Conservation (phyloP, 2,888 invertebrate species). For the Drosophila ochracea region DNA sequence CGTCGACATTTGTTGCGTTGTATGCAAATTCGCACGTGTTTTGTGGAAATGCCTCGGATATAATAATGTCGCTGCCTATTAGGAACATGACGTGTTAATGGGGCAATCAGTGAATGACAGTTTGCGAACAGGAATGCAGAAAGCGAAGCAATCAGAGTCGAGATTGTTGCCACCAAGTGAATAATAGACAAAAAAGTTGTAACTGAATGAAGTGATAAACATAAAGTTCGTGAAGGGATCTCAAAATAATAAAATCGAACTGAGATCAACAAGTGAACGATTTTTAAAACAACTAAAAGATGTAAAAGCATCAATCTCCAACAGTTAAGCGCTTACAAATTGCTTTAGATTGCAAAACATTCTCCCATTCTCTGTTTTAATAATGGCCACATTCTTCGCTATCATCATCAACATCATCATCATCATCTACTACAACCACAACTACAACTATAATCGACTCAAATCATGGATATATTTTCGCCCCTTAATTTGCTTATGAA, state of each 20-base stretch:
- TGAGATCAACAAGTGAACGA: neutral
- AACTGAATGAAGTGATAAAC: conserved; percentile 14
- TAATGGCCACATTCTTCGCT: neutral
- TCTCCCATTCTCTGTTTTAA: neutral
- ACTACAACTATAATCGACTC: neutral
- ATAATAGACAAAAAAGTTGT: neutral
- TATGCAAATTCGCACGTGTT: conserved; percentile 61
- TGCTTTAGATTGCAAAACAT: neutral
- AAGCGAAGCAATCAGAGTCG: conserved; percentile 8
- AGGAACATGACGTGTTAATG: conserved; percentile 54
- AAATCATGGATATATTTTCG: neutral
- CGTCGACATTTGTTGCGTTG: conserved; percentile 11
- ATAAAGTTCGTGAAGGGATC: neutral
- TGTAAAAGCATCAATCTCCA: neutral
- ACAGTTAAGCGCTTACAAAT: neutral
- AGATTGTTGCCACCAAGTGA: neutral
- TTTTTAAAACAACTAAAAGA: neutral
- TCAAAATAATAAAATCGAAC: neutral
- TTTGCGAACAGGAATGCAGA: conserved; percentile 24
- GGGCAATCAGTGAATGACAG: conserved; percentile 38
- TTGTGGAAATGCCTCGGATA: conserved; percentile 37
- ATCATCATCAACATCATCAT: no score
- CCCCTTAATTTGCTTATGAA: neutral
- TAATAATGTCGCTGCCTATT: conserved; percentile 70
- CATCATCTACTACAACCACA: no score